Conservation (phyloP, 2,113 vertebrate genomes). For the Hippocampus abdominalis region DNA sequence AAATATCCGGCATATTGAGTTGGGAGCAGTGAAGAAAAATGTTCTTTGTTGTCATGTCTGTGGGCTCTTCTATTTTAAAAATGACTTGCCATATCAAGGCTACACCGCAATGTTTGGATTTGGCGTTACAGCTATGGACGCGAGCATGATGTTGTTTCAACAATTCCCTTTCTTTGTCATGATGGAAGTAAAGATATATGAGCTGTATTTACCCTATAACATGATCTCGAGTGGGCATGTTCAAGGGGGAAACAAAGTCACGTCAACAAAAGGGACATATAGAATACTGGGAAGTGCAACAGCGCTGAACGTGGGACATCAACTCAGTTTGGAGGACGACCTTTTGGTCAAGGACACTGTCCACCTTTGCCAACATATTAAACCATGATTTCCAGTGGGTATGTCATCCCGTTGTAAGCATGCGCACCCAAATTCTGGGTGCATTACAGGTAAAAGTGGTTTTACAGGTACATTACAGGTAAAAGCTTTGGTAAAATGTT, state of each 20-base stretch:
- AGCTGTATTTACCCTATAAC: neutral
- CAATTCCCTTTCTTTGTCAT: neutral
- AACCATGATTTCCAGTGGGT: no score
- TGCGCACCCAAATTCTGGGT: no score
- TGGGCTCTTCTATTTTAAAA: neutral
- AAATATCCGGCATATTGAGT: no score
- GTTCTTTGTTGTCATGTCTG: neutral
- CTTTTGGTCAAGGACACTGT: neutral
- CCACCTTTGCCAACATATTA: neutral
- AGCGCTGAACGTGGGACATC: neutral
- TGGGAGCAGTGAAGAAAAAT: no score
- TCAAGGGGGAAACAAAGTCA: neutral
- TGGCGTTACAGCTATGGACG: neutral
- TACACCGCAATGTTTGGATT: neutral
- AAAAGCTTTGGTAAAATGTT: no score
- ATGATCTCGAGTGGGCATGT: neutral
- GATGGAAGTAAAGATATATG: neutral
- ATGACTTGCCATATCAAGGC: neutral
- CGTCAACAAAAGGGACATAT: neutral
- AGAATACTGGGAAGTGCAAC: neutral
- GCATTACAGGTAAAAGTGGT: no score
- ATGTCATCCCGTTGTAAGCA: neutral
- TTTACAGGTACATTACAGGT: no score
- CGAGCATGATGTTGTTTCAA: neutral
- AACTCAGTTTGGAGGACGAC: neutral